Evolutionary conservation across 1,140 invertebrate genomes (phyloP).

Genomic region (Ostrea edulis): DNA sequence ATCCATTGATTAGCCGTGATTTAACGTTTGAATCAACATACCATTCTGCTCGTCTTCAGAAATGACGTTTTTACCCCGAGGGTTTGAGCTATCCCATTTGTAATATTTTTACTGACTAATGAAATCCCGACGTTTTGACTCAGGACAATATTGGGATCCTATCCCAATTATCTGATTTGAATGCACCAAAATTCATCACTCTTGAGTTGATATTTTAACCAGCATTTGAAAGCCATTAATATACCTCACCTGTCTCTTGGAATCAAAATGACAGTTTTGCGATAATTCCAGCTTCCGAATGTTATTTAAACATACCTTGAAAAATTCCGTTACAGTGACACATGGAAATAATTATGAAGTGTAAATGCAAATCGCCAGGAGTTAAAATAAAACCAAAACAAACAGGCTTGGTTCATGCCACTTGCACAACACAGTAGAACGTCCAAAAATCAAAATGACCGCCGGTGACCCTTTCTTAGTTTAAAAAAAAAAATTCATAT

Average conservation of each 20-base stretch:
- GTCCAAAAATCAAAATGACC: constrained; percentile 7
- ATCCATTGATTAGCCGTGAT: constrained; percentile 7
- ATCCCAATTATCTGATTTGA: not conserved
- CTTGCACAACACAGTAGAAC: not conserved
- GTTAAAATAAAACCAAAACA: not conserved
- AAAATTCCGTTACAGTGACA: constrained; percentile 8
- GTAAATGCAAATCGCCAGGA: constrained; percentile 1
- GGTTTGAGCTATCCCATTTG: not conserved
- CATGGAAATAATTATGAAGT: not conserved
- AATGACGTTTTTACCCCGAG: not conserved
- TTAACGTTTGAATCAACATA: constrained; percentile 35
- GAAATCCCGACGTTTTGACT: not conserved
- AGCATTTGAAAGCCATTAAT: not conserved
- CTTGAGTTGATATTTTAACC: not conserved
- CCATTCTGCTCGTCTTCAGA: not conserved
- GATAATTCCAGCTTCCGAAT: not conserved
- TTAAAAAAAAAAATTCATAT: not conserved
- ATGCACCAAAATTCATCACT: not conserved
- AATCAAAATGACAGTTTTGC: not conserved
- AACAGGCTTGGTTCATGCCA: not conserved
- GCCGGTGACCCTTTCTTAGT: not conserved
- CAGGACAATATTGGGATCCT: not conserved
- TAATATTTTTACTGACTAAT: not conserved
- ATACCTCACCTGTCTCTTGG: not conserved
- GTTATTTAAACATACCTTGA: not conserved